Evolutionary conservation across 2,113 vertebrate genomes (phyloP), one percentile per base, ranked within the genome.

Genomic region (Ranitomeya variabilis): DNA sequence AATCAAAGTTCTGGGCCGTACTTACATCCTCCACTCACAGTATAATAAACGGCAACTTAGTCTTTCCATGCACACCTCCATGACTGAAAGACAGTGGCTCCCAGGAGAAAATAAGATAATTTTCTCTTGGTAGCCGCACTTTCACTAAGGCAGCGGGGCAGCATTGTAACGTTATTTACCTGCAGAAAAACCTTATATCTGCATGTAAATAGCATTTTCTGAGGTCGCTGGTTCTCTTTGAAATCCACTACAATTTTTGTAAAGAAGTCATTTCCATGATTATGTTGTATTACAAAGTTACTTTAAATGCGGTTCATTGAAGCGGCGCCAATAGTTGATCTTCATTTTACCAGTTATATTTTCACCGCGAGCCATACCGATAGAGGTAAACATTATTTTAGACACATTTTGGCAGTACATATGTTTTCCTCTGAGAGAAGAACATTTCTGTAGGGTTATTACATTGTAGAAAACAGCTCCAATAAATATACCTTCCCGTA

Each of bases 401-500:
- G 64, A 71, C 21, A 54, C 55, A 67, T 84, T 76, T 73, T 69
- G 19, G 45, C 45, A 71, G 64, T 55, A 26, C 80, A 69, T 84
- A 21, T 69, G 64, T 51, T 69, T 84, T 69, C 51, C 66, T 71
- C 23, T 18, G 64, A 52, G 18, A 83, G 37, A 52, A 67, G 62
- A 83, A 51, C 18, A 83, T 60, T 83, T 83, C 18, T 54, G 59
- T 54, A 51, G 7, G 80, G 62, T 52, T 83, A 83, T 84, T 69
- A 78, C 59, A 84, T 67, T 57, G 80, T 66, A 37, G 71, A n/a
- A 77, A 26, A 55, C 62, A 80, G 60, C 60, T 87, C 21, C 60
- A 80, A 80, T 87, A 87, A 52, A 57, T 80, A 87, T 55, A 79
- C 86, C 51, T 87, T 87, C 77, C 62, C 51, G 55, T 87, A 31